Evolutionary conservation across 2,113 vertebrate species (phyloP).

Genomic region (Epinephelus fuscoguttatus): DNA sequence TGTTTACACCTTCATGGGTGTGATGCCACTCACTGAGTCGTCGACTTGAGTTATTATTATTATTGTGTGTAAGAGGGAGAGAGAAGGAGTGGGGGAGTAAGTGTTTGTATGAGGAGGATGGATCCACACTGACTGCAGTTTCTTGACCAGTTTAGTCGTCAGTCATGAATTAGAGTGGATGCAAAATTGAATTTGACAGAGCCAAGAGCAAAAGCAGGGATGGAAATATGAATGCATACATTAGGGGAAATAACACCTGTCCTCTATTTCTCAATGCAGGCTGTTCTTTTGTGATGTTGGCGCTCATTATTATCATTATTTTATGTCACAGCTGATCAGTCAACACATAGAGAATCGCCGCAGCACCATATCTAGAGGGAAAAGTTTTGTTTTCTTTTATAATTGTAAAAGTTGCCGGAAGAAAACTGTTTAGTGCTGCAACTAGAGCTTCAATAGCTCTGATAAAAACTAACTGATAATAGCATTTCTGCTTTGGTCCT

Average conservation of each 20-base stretch:
- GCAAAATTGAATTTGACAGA: neutral
- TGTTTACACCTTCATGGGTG: conserved; percentile 43
- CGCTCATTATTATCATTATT: neutral
- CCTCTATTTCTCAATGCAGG: neutral
- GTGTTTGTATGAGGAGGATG: neutral
- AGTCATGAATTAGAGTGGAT: neutral
- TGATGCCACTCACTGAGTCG: conserved; percentile 30
- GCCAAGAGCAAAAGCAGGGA: neutral
- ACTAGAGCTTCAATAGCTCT: neutral
- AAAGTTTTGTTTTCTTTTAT: neutral
- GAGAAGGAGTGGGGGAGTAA: neutral
- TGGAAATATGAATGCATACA: neutral
- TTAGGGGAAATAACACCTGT: neutral
- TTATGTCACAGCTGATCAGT: neutral
- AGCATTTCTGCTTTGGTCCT: neutral
- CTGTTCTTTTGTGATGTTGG: neutral
- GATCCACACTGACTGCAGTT: neutral
- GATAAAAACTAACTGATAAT: neutral
- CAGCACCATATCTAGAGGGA: neutral
- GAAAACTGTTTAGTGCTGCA: neutral
- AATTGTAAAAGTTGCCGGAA: neutral
- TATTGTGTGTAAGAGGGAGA: conserved; percentile 5
- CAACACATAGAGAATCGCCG: neutral
- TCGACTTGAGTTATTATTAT: conserved; percentile 25
- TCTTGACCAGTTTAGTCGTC: neutral